Base-by-base conservation (phyloP, 2,797 vertebrate genomes). In the Chiroxiphia lanceolata region DNA sequence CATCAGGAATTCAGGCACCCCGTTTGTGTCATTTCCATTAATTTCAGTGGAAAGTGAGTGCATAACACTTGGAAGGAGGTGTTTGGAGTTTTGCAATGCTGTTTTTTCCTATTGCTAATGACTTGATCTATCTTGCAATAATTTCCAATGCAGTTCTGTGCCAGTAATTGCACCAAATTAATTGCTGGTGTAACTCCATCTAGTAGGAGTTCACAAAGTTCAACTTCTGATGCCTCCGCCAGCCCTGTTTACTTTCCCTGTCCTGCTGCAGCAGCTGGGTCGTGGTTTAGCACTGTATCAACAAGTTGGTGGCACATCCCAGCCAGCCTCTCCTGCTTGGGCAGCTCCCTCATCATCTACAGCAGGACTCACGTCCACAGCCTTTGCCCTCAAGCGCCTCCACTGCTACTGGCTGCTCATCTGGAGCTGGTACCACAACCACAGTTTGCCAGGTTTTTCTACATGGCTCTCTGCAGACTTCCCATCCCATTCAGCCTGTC, bases 171-270 rank as follows among this genome's bases (percentile, higher is more conserved):
- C 47, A 54, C 36, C 51, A 63, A 79, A 88, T 93, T 88, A 91
- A 89, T 87, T 76, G 51, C 60, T 79, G 67, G 14, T 74, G 67
- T 76, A 60, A 60, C 63, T 84, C 61, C 59, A 36, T 23, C 48
- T 71, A 57, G 42, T 71, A 38, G 42, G 50, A 42, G 57, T 83
- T 91, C n/a, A 47, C 21, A 3, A 71, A 89, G 87, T 91, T 95
- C 74, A 89, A 10, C n/a, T 82, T 67, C 45, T 83, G 79, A 56
- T 79, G 59, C 15, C 36, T 69, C 72, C 1, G 5, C 68, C 63
- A 64, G 61, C 51, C 67, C 23, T 76, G 47, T 93, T 88, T 83
- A 27, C 85, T 92, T 89, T 93, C 72, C 40, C 80, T 70, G 34
- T 63, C 23, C 38, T 47, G 0, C 42, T 8, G 4, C 68, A 89